Percentiles rank a stretch among this genome's conserved stretches.
Conservation (phyloP, 2,113 vertebrate genomes). For the Archilochus colubris region DNA sequence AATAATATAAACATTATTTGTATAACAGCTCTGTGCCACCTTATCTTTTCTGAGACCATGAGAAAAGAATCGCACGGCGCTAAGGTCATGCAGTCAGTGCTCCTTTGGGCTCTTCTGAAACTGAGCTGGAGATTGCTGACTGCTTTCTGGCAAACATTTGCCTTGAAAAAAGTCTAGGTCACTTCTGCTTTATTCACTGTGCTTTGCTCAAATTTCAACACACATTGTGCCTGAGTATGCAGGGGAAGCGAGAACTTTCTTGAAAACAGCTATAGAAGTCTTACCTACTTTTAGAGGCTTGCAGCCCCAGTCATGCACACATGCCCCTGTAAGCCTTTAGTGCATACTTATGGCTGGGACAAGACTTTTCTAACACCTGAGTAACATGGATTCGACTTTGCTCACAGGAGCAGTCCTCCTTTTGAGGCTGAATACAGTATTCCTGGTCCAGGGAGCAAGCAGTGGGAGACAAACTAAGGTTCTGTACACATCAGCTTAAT, state of each 20-base stretch:
- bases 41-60: neutral
- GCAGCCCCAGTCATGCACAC: rapidly evolving
- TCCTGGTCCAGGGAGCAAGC: neutral
- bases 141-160: neutral
- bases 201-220: neutral
- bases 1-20: neutral
- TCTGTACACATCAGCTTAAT: neutral
- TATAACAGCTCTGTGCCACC: neutral
- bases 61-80: neutral
- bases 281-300: neutral
- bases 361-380: neutral
- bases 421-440: neutral
- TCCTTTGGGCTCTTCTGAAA: neutral
- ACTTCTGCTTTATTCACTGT: neutral
- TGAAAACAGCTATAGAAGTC: neutral
- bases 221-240: neutral
- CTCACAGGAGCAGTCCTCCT: neutral
- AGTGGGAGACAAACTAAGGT: neutral
- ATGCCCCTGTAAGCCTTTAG: neutral
- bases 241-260: neutral
- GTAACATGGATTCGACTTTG: neutral
- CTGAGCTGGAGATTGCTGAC: neutral
- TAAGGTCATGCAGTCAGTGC: neutral
- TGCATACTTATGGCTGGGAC: neutral
- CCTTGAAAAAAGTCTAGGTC: neutral